Evolutionary conservation across 1,140 invertebrate genomes (phyloP), one percentile per base, ranked within the genome.

Genomic region (Apis florea): DNA sequence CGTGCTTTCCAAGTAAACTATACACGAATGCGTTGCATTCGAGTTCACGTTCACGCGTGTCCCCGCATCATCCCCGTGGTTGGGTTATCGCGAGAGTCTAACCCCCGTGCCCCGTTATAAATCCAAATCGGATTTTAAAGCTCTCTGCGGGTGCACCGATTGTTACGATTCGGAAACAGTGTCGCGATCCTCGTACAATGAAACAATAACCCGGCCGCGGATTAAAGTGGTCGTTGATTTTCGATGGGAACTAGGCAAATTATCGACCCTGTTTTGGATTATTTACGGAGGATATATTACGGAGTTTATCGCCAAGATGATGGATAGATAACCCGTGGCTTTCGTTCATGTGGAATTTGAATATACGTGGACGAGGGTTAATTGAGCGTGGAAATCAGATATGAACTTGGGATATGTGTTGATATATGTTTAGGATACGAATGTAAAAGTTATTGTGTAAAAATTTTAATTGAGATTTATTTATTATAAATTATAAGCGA

Each of bases 171-270:
- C 24, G 80, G 70, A 40, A 85, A 81, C 61, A 78, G 15, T 19
- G 26, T 58, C 31, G 26, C 78, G 73, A 80, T 79, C 67, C 19
- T 10, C 1, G 31, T 11, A 1, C 6, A 59, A 61, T 12, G 51
- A 61, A 58, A 86, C 80, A 76, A 86, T 86, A 83, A 86, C 84
- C 53, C 40, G 31, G 53, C 19, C 26, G 31, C 21, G 58, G 77
- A 82, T 86, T 78, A 78, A 77, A 85, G 67, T 59, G 24, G 24
- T 59, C 67, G 76, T 26, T 61, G 53, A 86, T 85, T 79, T 85
- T 83, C 74, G 54, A 31, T 53, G 17, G 6, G 59, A 26, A 61
- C 26, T 13, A 13, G 2, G 24, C 13, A 61, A 61, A 26, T 26
- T 8, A 61, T 61, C 59, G 59, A 26, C 15, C 24, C 59, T 15